Conservation (phyloP, 2,888 invertebrate species). For the Plemyria rubiginata region DNA sequence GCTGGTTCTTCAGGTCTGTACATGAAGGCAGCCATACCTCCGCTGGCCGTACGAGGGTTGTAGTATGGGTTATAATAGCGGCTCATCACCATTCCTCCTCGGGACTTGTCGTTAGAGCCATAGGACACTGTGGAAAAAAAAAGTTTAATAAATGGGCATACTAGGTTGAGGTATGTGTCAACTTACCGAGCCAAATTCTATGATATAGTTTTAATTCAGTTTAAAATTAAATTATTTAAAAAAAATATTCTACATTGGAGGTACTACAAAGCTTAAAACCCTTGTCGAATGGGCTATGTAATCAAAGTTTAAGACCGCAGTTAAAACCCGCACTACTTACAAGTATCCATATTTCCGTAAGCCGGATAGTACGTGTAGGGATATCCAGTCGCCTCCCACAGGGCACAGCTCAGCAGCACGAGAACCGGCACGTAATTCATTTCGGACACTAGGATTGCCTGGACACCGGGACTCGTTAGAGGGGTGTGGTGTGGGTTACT, state of each 20-base stretch:
- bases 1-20: conserved; percentile 61
- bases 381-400: conserved; percentile 64
- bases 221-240: too few relatives aligned
- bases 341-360: conserved; percentile 72
- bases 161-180: not conserved
- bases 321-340: conserved; percentile 64
- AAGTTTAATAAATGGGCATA: not conserved
- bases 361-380: conserved; percentile 74
- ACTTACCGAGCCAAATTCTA: not conserved
- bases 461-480: conserved; percentile 47
- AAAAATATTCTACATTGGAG: too few relatives aligned
- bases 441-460: conserved; percentile 42
- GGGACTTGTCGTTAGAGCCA: conserved; percentile 66
- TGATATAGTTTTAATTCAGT: not conserved
- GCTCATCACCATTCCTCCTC: conserved; percentile 75
- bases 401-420: conserved; percentile 58
- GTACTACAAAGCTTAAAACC: too few relatives aligned
- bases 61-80: conserved; percentile 79
- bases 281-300: not conserved
- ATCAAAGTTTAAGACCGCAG: not conserved
- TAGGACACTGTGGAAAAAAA: conserved; percentile 64
- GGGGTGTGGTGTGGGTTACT: conserved; percentile 61
- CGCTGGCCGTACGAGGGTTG: conserved; percentile 60
- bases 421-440: conserved; percentile 63
- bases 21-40: conserved; percentile 76